A percentile compares a stretch with the other conserved stretches of the same genome.
These are phyloP conservation scores for Eupithecia pulchellata DNA, from an alignment of 2,888 invertebrate genomes.

Conservation along the genomic window DNA sequence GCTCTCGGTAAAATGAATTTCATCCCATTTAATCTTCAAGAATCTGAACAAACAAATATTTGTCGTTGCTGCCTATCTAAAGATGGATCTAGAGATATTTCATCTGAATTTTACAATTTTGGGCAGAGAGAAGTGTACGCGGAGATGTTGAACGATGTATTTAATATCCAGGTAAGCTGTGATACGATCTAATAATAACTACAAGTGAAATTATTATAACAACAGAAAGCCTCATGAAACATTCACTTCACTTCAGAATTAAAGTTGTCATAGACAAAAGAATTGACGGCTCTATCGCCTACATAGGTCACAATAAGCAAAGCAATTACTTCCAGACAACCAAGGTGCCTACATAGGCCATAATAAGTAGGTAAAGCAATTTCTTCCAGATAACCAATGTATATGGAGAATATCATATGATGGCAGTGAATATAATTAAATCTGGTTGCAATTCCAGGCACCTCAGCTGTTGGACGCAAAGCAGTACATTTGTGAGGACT, in stretches of 20 bases:
- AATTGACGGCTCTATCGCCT: no score
- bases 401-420: no score
- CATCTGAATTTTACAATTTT: slow-evolving; percentile 48
- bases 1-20: slow-evolving; percentile 42
- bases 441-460: background rate
- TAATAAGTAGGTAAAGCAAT: no score
- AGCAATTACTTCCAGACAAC: no score
- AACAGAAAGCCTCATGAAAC: no score
- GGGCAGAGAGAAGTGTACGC: slow-evolving; percentile 54
- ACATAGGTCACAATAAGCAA: no score
- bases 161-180: slow-evolving; percentile 59
- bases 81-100: slow-evolving; percentile 52
- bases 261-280: no score
- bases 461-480: background rate
- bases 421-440: no score
- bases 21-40: slow-evolving; percentile 3
- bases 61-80: slow-evolving; percentile 62
- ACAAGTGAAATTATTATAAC: background rate
- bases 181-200: background rate
- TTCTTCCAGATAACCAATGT: no score
- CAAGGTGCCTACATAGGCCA: no score
- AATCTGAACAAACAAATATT: slow-evolving; percentile 37
- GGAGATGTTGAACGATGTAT: slow-evolving; percentile 58
- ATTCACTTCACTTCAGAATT: no score
- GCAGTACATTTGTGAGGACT: slow-evolving; percentile 56